A percentile compares a stretch with the other conserved stretches of the same genome.
phyloP scores from a whole-genome alignment of 2,113 vertebrate species.

The Opisthocomus hoazin region DNA sequence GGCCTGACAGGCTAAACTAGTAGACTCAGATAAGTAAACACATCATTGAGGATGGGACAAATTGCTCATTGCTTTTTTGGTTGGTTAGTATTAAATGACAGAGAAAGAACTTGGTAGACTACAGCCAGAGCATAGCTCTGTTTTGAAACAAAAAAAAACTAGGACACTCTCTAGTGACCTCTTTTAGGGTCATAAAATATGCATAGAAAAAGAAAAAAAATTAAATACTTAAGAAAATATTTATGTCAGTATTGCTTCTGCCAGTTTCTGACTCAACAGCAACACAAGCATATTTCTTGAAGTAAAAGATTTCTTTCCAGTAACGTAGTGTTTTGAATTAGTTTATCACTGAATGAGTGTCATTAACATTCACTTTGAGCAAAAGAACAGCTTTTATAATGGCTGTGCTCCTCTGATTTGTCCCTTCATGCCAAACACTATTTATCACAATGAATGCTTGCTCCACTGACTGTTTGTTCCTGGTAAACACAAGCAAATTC shows the following conservation, averaged over 20 bases:
- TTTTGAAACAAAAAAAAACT: not conserved
- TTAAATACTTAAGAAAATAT: constrained; percentile 9
- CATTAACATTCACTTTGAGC: constrained; percentile 14
- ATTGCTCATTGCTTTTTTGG: not conserved
- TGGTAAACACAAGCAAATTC: constrained; percentile 28
- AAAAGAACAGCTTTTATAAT: constrained; percentile 10
- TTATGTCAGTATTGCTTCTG: not conserved
- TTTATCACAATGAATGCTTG: constrained; percentile 22
- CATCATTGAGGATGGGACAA: not conserved
- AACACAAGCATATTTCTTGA: not conserved
- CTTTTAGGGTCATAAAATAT: not conserved
- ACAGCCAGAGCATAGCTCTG: not conserved
- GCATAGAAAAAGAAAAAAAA: not conserved
- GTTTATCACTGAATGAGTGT: not conserved
- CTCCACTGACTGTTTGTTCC: not conserved
- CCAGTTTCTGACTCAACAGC: constrained; percentile 24
- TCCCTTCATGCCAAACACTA: constrained; percentile 1
- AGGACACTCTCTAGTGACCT: not conserved
- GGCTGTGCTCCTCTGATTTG: not conserved
- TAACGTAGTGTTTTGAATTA: constrained; percentile 2
- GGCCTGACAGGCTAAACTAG: not conserved
- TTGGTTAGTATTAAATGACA: not conserved
- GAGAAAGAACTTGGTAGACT: not conserved
- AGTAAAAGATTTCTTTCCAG: constrained; percentile 1
- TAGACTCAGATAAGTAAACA: not conserved